Evolutionary conservation across 2,888 invertebrate species (phyloP), one percentile per base, ranked within the genome.

Genomic region (Cacoxenus indagator): DNA sequence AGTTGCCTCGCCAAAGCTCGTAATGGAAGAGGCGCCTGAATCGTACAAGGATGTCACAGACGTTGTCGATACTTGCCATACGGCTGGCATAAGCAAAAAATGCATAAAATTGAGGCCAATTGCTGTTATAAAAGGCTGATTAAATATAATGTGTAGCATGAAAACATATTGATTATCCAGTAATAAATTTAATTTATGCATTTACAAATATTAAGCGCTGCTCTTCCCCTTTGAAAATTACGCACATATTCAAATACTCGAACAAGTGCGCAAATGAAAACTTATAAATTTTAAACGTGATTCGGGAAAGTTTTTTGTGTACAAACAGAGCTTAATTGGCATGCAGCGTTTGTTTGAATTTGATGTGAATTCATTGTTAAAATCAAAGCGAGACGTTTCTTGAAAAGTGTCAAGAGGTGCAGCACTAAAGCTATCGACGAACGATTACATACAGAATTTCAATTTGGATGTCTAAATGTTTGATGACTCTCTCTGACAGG

Each of bases 41-140:
- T 99, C 99, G 0, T 99, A 99, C 88, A 99, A 99, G 89, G 97
- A 99, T 90, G 99, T 99, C 0, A 99, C 98, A 0, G 99, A 99
- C 90, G 99, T 99, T 8, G 99, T 99, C 0, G 92, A 99, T 87
- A 99, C 99, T 2, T 99, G 99, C 83, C 98, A 99, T 87, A 93
- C 93, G 24, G 99, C 97, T 45, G 99, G 99, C 17, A 98, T 99
- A 70, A 98, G 98, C 84, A 96, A 96, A 86, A 99, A 99, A 87
- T 93, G 96, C 82, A 95, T 99, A 48, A 99, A 99, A 89, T 90
- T 99, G 81, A 91, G 97, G 78, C 99, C 99, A 0, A 97, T 99
- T 85, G 99, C 99, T 69, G 99, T 99, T 27, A 99, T 99, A 78
- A 99, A 99, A 89, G 99, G 99, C 1, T 62, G 43, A 62, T 22